phyloP scores from a whole-genome alignment of 2,113 vertebrate species.

The Pelodiscus sinensis region DNA sequence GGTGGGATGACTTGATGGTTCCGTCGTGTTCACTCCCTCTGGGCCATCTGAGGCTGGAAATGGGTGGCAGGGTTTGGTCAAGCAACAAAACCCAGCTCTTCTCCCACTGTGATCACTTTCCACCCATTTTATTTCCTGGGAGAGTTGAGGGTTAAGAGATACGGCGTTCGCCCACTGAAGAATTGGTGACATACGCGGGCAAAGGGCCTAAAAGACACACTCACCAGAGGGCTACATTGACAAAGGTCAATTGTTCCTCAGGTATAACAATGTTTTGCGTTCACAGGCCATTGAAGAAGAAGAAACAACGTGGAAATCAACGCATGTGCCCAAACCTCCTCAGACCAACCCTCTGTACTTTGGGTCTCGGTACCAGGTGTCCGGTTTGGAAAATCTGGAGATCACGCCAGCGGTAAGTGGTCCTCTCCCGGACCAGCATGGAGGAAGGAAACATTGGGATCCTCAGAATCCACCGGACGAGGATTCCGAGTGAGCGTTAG shows the following conservation, averaged over 20 bases:
- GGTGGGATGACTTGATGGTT: too few relatives aligned
- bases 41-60: too few relatives aligned
- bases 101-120: not conserved
- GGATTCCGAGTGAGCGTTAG: not conserved
- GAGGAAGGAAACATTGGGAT: not conserved
- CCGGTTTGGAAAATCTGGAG: not conserved
- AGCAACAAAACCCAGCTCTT: not conserved
- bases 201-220: too few relatives aligned
- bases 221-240: fast-evolving
- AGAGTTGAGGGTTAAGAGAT: not conserved
- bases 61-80: not conserved
- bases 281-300: slow-evolving; percentile 55
- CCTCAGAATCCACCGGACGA: not conserved
- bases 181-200: not conserved
- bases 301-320: slow-evolving; percentile 34
- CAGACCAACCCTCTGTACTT: not conserved
- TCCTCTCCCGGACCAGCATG: fast-evolving
- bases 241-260: not conserved
- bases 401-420: slow-evolving; percentile 47
- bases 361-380: slow-evolving; percentile 9
- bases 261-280: not conserved
- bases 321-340: slow-evolving; percentile 50
- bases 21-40: too few relatives aligned
- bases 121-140: not conserved
- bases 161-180: not conserved